Conservation (phyloP, 2,797 vertebrate genomes). For the Chiroxiphia lanceolata region DNA sequence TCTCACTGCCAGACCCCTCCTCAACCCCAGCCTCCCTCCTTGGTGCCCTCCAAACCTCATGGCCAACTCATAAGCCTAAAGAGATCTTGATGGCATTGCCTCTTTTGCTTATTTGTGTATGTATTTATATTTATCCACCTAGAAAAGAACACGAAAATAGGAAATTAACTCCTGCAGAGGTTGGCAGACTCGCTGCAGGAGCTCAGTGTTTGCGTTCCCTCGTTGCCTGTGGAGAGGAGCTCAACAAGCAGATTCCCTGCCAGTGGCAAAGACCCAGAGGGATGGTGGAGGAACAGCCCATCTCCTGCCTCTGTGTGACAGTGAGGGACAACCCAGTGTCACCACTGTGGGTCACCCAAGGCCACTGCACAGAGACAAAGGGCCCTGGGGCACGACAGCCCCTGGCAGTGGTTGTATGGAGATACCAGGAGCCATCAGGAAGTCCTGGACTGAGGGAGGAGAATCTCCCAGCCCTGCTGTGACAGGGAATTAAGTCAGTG, state of each 20-base stretch:
- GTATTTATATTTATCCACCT: no score
- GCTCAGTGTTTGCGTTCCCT: background rate
- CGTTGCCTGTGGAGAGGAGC: background rate
- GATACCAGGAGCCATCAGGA: constrained; percentile 41
- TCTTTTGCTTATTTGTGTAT: background rate
- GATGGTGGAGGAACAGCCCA: background rate
- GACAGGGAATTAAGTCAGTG: background rate
- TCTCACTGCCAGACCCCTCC: background rate
- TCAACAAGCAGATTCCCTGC: background rate
- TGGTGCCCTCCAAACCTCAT: background rate
- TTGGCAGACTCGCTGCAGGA: background rate
- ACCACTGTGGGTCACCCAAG: background rate
- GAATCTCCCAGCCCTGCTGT: background rate
- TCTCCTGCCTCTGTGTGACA: background rate
- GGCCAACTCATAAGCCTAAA: background rate
- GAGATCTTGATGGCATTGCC: background rate
- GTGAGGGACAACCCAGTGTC: background rate
- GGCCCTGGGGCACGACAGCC: background rate
- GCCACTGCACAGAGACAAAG: constrained; percentile 54
- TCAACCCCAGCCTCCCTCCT: background rate
- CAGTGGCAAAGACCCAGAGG: background rate
- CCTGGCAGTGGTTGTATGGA: constrained; percentile 6
- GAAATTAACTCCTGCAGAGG: background rate
- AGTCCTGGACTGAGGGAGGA: background rate
- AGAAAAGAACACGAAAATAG: background rate